These are phyloP conservation scores for Oryzias sinensis DNA, from an alignment of 2,797 vertebrate species.

Conservation along the genomic window DNA sequence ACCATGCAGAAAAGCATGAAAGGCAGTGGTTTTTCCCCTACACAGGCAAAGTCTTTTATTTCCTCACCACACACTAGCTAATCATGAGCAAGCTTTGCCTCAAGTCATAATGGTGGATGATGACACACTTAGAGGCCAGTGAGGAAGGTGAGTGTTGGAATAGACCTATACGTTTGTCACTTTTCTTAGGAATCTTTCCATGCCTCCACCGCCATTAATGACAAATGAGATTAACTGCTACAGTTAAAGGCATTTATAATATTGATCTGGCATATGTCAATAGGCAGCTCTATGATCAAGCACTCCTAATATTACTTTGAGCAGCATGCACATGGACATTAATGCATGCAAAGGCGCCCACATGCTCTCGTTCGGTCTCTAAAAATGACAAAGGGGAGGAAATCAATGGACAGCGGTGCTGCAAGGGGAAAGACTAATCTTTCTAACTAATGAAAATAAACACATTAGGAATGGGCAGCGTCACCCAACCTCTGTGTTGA, in stretches of 20 bases:
- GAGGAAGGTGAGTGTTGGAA: slow-evolving; percentile 54
- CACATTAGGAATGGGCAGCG: slow-evolving; percentile 79
- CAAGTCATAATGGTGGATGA: slow-evolving; percentile 69
- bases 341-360: slow-evolving; percentile 41
- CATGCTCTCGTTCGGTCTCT: slow-evolving; percentile 6
- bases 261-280: slow-evolving; percentile 88
- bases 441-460: slow-evolving; percentile 89
- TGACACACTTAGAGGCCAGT: slow-evolving; percentile 65
- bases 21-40: slow-evolving; percentile 56
- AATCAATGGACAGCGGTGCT: slow-evolving; percentile 85
- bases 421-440: slow-evolving; percentile 88
- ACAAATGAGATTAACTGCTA: slow-evolving; percentile 86
- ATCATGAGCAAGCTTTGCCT: slow-evolving; percentile 68
- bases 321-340: slow-evolving; percentile 61
- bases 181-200: slow-evolving; percentile 66
- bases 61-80: slow-evolving; percentile 51
- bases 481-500: slow-evolving; percentile 64
- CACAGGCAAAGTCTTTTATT: slow-evolving; percentile 63
- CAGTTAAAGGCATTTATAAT: slow-evolving; percentile 83
- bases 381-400: slow-evolving; percentile 43
- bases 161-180: slow-evolving; percentile 82
- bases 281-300: slow-evolving; percentile 84
- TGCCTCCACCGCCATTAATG: slow-evolving; percentile 77
- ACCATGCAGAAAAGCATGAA: slow-evolving; percentile 52
- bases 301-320: slow-evolving; percentile 91